Percentiles rank a stretch among this genome's conserved stretches.
These are phyloP conservation scores for Threskiornis aethiopicus DNA, from an alignment of 2,797 vertebrate species.

Conservation along the genomic window DNA sequence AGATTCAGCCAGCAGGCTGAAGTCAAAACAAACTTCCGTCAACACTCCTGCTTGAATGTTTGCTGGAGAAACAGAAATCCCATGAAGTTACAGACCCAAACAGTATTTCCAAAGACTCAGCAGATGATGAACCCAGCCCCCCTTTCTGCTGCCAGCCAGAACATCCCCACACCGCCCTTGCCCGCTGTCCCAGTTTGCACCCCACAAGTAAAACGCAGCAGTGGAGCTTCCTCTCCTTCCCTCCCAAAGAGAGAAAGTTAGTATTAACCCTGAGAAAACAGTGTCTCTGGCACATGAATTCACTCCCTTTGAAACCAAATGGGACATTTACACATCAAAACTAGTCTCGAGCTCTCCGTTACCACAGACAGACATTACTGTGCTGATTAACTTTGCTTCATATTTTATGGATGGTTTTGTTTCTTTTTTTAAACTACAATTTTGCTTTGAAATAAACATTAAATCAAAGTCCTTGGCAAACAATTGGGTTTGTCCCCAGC, in stretches of 20 bases:
- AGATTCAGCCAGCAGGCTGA: neutral
- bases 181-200: neutral
- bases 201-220: neutral
- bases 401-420: neutral
- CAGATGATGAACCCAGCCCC: neutral
- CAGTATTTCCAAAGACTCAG: neutral
- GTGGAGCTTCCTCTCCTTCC: neutral
- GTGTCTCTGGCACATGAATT: neutral
- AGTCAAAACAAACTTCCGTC: neutral
- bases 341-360: neutral
- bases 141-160: neutral
- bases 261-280: neutral
- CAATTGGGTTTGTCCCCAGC: neutral
- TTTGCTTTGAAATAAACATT: constrained; percentile 1
- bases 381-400: neutral
- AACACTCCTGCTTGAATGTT: neutral
- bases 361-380: neutral
- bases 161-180: neutral
- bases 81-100: neutral
- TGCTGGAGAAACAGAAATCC: neutral
- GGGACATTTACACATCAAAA: constrained; percentile 50
- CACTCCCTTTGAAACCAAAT: neutral
- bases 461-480: constrained; percentile 7
- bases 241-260: neutral
- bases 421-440: neutral